A percentile compares a stretch with the other conserved stretches of the same genome.
Conservation (phyloP, 2,797 vertebrate genomes). For the Sitta carolinensis region DNA sequence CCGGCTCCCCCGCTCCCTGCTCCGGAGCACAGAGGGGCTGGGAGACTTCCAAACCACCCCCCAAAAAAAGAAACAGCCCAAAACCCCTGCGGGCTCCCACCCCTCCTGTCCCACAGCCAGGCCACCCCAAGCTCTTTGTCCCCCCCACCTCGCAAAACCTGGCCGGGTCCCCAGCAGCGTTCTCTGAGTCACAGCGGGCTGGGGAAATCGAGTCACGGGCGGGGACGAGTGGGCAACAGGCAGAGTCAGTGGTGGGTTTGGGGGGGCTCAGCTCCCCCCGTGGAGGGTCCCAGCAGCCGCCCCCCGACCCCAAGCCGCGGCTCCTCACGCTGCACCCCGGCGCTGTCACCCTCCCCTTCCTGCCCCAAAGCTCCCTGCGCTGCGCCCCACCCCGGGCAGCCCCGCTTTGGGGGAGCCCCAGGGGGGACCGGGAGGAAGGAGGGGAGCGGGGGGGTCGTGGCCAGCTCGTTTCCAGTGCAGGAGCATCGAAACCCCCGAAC, state of each 20-base stretch:
- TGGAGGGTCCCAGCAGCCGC: rapidly evolving
- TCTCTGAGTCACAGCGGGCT: neutral
- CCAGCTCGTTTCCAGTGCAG: rapidly evolving
- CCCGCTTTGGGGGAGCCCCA: neutral
- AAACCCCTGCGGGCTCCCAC: neutral
- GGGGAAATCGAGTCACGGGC: neutral
- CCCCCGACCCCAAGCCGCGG: too few relatives aligned
- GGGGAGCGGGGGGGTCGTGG: rapidly evolving
- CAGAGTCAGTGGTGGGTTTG: neutral
- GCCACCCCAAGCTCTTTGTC: neutral
- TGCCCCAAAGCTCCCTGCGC: neutral
- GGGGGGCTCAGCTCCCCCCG: neutral
- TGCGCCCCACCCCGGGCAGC: neutral
- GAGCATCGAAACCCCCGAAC: neutral
- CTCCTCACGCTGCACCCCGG: neutral
- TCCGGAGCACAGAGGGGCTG: rapidly evolving
- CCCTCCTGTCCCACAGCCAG: rapidly evolving
- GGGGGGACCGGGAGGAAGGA: rapidly evolving
- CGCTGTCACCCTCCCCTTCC: neutral
- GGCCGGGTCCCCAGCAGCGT: neutral
- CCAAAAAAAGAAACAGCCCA: too few relatives aligned
- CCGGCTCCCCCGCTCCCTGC: rapidly evolving
- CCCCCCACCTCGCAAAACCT: rapidly evolving
- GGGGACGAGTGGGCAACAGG: rapidly evolving
- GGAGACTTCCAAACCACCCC: neutral